These are phyloP conservation scores for Eledone cirrhosa DNA, from an alignment of 2,888 invertebrate species.

Conservation along the genomic window DNA sequence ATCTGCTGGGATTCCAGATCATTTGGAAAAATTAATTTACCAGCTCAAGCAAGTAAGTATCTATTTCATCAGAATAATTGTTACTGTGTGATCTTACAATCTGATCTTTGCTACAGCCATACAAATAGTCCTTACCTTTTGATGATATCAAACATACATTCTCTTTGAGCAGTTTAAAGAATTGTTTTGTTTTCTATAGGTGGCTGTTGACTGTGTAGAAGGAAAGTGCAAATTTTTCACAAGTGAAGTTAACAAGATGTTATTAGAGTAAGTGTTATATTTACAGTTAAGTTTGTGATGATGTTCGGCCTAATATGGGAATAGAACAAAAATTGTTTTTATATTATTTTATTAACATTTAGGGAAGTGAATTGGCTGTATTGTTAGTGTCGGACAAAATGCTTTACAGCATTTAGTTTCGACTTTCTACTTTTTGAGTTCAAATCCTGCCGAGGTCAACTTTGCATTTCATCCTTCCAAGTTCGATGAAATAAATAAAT, in stretches of 20 bases:
- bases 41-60: slow-evolving; percentile 67
- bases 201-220: slow-evolving; percentile 65
- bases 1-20: slow-evolving; percentile 69
- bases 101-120: neutral
- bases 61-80: neutral
- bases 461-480: too few species aligned
- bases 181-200: slow-evolving; percentile 47
- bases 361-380: too few species aligned
- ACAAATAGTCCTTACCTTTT: neutral
- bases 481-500: too few species aligned
- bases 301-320: too few species aligned
- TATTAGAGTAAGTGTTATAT: slow-evolving; percentile 68
- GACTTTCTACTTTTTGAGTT: too few species aligned
- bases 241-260: slow-evolving; percentile 68
- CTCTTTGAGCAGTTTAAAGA: too few species aligned
- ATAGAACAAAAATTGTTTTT: too few species aligned
- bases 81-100: neutral
- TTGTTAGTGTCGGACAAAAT: too few species aligned
- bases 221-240: slow-evolving; percentile 72
- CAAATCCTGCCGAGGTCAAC: too few species aligned
- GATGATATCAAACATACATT: neutral
- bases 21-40: slow-evolving; percentile 68
- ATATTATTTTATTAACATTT: too few species aligned
- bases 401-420: too few species aligned
- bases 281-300: neutral